A percentile compares a stretch with the other conserved stretches of the same genome.
These are phyloP conservation scores for Rafetus swinhoei DNA, from an alignment of 2,113 vertebrate species.

Conservation along the genomic window DNA sequence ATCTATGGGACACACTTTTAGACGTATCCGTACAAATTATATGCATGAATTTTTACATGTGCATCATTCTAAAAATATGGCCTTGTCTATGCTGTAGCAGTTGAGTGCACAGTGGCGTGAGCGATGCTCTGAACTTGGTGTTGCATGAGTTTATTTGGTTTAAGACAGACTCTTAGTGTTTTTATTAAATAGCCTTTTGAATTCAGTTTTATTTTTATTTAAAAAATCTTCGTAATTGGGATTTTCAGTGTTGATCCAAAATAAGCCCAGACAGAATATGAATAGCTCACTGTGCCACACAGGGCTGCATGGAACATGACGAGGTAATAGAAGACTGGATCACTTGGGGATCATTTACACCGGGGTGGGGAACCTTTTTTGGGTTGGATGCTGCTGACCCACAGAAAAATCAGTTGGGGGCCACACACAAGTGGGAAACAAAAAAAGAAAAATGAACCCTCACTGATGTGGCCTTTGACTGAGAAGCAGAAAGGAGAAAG, in stretches of 20 bases:
- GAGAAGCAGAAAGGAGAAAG: too few relatives aligned
- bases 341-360: background rate
- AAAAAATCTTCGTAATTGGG: too few relatives aligned
- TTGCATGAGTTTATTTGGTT: background rate
- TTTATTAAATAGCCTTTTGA: too few relatives aligned
- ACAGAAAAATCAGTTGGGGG: too few relatives aligned
- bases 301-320: background rate
- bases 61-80: background rate
- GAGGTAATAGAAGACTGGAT: background rate
- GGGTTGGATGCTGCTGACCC: too few relatives aligned
- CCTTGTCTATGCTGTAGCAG: background rate
- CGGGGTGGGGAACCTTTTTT: too few relatives aligned
- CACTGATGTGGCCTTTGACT: too few relatives aligned
- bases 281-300: background rate
- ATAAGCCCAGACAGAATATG: background rate
- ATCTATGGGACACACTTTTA: background rate
- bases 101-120: background rate
- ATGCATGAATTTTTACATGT: background rate
- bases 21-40: background rate
- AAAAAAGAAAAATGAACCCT: too few relatives aligned
- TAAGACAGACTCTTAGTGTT: background rate
- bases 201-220: too few relatives aligned
- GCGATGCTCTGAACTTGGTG: background rate
- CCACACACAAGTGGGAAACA: too few relatives aligned
- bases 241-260: background rate